These are phyloP conservation scores for Coelogynopora nodosa DNA, from an alignment of 2,888 invertebrate genomes.

Conservation along the genomic window DNA sequence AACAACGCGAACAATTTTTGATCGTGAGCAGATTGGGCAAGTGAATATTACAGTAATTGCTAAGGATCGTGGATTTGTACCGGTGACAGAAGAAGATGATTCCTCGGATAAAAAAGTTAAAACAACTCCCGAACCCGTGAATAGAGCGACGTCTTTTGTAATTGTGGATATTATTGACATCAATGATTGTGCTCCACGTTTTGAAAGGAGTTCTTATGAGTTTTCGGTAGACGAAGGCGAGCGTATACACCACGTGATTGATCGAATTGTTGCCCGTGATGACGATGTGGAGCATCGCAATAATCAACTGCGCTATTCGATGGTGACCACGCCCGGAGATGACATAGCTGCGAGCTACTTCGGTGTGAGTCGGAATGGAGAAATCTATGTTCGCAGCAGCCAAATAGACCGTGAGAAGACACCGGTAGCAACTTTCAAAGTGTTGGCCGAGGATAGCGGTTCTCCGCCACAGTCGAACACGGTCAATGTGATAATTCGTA, in stretches of 20 bases:
- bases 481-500: not conserved
- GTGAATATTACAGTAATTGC: conserved; percentile 38
- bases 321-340: not conserved
- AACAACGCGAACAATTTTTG: not conserved
- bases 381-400: not conserved
- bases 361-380: conserved; percentile 15
- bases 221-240: conserved; percentile 32
- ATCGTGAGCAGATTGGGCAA: not conserved
- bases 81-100: not conserved
- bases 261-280: conserved; percentile 7
- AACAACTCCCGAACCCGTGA: not conserved
- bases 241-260: not conserved
- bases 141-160: not conserved
- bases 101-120: not conserved
- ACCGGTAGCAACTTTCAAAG: not conserved
- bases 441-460: not conserved
- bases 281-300: conserved; percentile 1
- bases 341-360: conserved; percentile 18
- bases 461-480: not conserved
- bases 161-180: conserved; percentile 27
- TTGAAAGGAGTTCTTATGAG: conserved; percentile 30
- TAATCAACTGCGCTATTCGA: conserved; percentile 6
- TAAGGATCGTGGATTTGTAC: not conserved
- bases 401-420: conserved; percentile 34
- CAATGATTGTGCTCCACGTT: conserved; percentile 34